Evolutionary conservation across 2,888 invertebrate genomes (phyloP), one percentile per base, ranked within the genome.

Genomic region (Phasia obesa): DNA sequence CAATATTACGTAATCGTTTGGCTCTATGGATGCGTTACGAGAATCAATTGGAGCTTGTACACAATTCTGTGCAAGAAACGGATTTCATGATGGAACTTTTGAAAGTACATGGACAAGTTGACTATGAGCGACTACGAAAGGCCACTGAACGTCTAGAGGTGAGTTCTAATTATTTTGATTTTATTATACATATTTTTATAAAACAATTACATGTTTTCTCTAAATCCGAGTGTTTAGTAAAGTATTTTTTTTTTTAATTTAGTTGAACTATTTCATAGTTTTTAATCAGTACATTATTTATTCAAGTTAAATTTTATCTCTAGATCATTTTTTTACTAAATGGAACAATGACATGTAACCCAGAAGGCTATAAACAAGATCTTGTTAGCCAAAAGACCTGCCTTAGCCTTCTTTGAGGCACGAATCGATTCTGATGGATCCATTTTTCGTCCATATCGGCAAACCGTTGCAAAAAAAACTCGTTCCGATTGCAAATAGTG

Each of bases 41-140:
- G 88, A 92, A 93, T 2, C 96, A 96, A 86, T 90, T 97, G 85
- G 96, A 97, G 86, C 88, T 94, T 89, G 96, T 97, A 13, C 96
- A 96, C 84, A 95, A 96, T 65, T 96, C 96, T 0, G 96, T 96
- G 0, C 94, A 96, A 74, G 96, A 97, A 87, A 96, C 96, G 0
- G 96, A 97, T 89, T 97, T 96, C 87, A 96, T 97, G 96, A 96
- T 96, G 92, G 96, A 97, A 85, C 92, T 97, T 78, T 92, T 97
- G 15, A 95, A 96, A 0, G 95, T 97, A 0, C 96, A 97, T 88
- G 96, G 96, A 1, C 95, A 95, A 82, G 95, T 97, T 17, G 96
- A 97, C 90, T 97, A 96, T 87, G 96, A 96, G 85, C 93, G 97
- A 9, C 92, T 97, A 77, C 92, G 95, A 69, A 96, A 96, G 88